A percentile compares a stretch with the other conserved stretches of the same genome.
phyloP scores from a whole-genome alignment of 2,888 invertebrate species.

The Philereme transversata region DNA sequence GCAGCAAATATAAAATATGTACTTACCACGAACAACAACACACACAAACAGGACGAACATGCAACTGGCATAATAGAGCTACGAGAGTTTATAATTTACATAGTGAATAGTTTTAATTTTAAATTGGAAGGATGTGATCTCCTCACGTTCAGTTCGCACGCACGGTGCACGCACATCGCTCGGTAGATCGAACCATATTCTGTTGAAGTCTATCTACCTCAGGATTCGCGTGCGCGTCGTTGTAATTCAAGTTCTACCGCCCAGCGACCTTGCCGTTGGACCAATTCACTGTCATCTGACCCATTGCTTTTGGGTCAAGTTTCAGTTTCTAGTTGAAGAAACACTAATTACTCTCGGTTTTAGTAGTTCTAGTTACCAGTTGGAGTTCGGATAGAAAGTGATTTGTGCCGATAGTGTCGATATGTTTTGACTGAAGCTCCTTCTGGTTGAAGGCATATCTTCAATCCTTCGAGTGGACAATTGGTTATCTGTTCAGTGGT shows the following conservation, averaged over 20 bases:
- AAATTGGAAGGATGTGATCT: constrained; percentile 25
- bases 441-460: too few species aligned
- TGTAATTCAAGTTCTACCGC: constrained; percentile 22
- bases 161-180: constrained; percentile 29
- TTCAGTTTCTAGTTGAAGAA: constrained; percentile 20
- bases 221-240: constrained; percentile 12
- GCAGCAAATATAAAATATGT: background rate
- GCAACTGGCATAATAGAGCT: constrained; percentile 16
- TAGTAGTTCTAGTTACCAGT: too few species aligned
- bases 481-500: too few species aligned
- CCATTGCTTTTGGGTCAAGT: constrained; percentile 31
- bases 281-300: constrained; percentile 29
- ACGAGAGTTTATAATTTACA: constrained; percentile 13
- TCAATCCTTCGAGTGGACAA: too few species aligned
- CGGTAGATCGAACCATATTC: constrained; percentile 23
- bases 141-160: constrained; percentile 25
- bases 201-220: constrained; percentile 23
- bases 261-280: constrained; percentile 27
- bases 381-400: too few species aligned
- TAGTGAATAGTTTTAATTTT: constrained; percentile 19
- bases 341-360: too few species aligned
- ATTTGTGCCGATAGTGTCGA: too few species aligned
- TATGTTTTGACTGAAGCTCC: too few species aligned
- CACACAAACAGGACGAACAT: constrained; percentile 18
- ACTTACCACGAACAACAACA: constrained; percentile 25